Evolutionary conservation across 2,888 invertebrate genomes (phyloP).

Genomic region (Adelognathus sp.): DNA sequence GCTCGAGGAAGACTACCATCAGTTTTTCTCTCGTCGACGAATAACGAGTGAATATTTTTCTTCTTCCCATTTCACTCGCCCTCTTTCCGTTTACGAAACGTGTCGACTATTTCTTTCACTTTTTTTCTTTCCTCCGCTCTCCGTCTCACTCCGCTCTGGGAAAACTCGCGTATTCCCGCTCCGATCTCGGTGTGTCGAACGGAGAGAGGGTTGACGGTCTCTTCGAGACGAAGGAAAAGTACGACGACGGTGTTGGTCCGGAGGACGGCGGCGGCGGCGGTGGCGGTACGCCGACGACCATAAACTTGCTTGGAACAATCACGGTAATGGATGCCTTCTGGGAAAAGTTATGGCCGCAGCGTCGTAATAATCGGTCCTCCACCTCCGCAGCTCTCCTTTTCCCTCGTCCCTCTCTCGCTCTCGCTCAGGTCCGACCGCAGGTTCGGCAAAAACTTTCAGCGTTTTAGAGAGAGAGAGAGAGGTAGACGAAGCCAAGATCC

Average conservation of each 20-base stretch:
- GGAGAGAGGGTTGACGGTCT: not conserved
- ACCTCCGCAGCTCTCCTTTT: conserved; percentile 34
- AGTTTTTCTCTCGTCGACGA: conserved; percentile 33
- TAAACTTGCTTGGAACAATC: conserved; percentile 73
- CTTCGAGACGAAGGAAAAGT: conserved; percentile 1
- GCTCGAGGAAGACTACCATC: not conserved
- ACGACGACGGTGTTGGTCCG: conserved; percentile 27
- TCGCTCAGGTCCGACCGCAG: not conserved
- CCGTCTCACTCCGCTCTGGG: not conserved
- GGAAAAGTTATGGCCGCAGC: conserved; percentile 73
- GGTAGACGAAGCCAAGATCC: conserved; percentile 17
- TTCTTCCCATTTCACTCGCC: too few relatives aligned
- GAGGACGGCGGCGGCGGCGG: conserved; percentile 40
- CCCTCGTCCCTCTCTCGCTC: not conserved
- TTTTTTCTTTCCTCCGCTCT: conserved; percentile 31
- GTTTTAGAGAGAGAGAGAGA: conserved; percentile 24
- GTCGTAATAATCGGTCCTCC: conserved; percentile 71
- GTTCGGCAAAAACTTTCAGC: conserved; percentile 49
- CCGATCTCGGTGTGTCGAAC: not conserved
- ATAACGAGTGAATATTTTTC: conserved; percentile 36
- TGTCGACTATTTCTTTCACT: conserved; percentile 25
- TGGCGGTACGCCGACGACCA: conserved; percentile 58
- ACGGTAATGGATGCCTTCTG: conserved; percentile 74
- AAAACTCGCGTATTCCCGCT: conserved; percentile 23
- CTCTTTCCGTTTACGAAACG: conserved; percentile 33